Base-by-base conservation (phyloP, 1,140 invertebrate species). In the Melanaphis sacchari region DNA sequence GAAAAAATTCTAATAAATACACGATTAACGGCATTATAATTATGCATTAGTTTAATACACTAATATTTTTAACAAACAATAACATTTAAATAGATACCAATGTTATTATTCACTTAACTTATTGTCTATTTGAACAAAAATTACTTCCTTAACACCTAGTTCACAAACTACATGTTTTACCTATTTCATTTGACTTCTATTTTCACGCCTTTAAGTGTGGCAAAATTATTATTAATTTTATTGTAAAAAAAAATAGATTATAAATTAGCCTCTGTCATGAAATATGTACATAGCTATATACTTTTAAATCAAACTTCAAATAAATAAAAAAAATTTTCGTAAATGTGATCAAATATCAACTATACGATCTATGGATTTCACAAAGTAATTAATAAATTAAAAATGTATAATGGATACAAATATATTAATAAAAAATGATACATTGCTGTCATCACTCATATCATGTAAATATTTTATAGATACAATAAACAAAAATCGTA, bases 31-130 rank as follows among this genome's bases (percentile, higher is more conserved):
- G 54, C 31, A 54, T 59, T 31, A 59, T 59, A 59, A 31, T 31
- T 59, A 4, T 15, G 15, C 26, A 59, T 66, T 76, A n/a, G 15
- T 2, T 76, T 76, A 76, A 76, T n/a, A 76, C 59, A n/a, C 4
- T n/a, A 76, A n/a, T 76, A 18, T 76, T n/a, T 76, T n/a, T 76
- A 76, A 76, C 59, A 76, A n/a, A 76, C 59, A 76, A 76, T 76
- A 76, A 76, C 0, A 76, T 76, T n/a, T 76, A 76, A 76, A 11
- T 59, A 31, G 9, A 15, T 66, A 66, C 26, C 11, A 18, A n/a
- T 66, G 31, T n/a, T 66, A 76, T 76, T 76, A n/a, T n/a, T n/a
- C n/a, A 66, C 18, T 66, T 6, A n/a, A 66, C 31, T 66, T n/a
- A 66, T 18, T 66, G n/a, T 76, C n/a, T 76, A 76, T 76, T 76